Base-by-base conservation (phyloP, 2,113 vertebrate species). In the Trematocara macrostoma region DNA sequence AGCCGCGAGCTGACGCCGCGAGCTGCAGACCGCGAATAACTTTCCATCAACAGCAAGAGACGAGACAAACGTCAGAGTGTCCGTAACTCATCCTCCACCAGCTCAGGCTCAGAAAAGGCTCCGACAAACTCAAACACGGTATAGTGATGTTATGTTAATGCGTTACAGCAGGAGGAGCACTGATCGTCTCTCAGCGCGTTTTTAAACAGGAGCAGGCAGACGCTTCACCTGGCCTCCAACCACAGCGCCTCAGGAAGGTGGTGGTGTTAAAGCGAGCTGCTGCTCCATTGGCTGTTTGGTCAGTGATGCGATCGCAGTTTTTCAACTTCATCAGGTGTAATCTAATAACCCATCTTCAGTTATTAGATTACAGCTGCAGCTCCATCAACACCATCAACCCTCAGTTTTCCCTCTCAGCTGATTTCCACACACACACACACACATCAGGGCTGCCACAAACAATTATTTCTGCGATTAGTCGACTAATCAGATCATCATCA, bases 401-500 rank as follows among this genome's bases (percentile, higher is more conserved):
- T 71, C 20, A 45, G 35, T 42, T 69, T 69, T 5, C 38, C 38
- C 64, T 69, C 35, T 69, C 64, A 42, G 64, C 64, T 26, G 64
- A 40, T 42, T 69, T 40, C 0, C 55, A 1, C 55, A 5, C 23
- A 0, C 20, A 0, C 3, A 0, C 14, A 7, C 6, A 1, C 45
- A 0, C 4, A 1, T 7, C 4, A 29, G 26, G 0, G 4, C 26
- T 29, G 26, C 26, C 26, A 26, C 26, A 29, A 29, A 29, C 26
- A 3, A 29, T 29, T 29, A 29, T 29, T 29, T 29, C 4, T 29
- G 26, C 26, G 4, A 29, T 4, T 29, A 29, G 26, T 29, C 26
- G 26, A 29, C 26, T 29, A 29, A 29, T 29, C 26, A 29, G 26
- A 29, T 29, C 26, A 29, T 29, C 26, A 29, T 29, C 26, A 29